Evolutionary conservation across 2,888 invertebrate species (phyloP).

Genomic region (Stenodema calcarata): DNA sequence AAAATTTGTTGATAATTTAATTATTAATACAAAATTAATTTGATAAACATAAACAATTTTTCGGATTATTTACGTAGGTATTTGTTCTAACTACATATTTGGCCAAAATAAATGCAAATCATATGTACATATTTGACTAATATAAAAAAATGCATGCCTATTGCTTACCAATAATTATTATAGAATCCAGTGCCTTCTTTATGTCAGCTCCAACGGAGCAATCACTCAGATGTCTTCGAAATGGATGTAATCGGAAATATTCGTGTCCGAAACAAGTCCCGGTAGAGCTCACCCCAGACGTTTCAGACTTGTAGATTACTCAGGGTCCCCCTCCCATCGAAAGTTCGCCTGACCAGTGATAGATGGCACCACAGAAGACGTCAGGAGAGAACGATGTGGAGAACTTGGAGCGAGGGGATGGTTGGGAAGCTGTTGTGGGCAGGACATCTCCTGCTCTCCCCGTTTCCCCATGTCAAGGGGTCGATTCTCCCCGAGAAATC

Average conservation of each 20-base stretch:
- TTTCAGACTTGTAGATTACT: constrained; percentile 4
- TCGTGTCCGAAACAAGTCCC: background rate
- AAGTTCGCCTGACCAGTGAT: constrained; percentile 25
- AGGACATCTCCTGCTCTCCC: background rate
- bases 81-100: too few species aligned
- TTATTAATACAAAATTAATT: too few species aligned
- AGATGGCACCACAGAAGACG: background rate
- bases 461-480: background rate
- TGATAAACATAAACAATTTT: too few species aligned
- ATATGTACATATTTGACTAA: too few species aligned
- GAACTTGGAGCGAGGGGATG: background rate
- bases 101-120: too few species aligned
- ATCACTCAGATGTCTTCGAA: too few species aligned
- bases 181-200: too few species aligned
- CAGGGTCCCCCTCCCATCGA: background rate
- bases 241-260: background rate
- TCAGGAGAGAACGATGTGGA: background rate
- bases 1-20: too few species aligned
- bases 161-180: too few species aligned
- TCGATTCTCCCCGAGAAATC: constrained; percentile 12
- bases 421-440: background rate
- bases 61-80: too few species aligned
- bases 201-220: too few species aligned
- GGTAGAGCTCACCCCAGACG: background rate
- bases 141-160: too few species aligned